Percentiles rank a stretch among this genome's conserved stretches.
phyloP scores from a whole-genome alignment of 2,113 vertebrate genomes.

The Uropsilus gracilis region DNA sequence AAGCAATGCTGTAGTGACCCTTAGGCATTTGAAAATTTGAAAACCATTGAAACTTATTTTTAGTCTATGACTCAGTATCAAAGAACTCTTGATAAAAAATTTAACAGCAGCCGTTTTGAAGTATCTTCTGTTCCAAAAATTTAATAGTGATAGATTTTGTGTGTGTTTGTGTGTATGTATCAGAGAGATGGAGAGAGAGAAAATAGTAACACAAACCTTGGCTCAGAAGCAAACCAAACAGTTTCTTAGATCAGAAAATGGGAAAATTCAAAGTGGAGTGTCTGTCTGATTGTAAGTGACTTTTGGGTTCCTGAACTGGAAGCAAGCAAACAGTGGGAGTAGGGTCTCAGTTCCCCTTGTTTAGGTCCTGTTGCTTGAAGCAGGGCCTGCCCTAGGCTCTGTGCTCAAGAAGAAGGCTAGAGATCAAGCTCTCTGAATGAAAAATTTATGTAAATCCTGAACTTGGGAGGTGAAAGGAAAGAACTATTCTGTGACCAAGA shows the following conservation, averaged over 20 bases:
- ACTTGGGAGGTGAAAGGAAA: neutral
- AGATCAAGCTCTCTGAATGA: neutral
- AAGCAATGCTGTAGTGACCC: neutral
- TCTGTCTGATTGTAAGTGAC: neutral
- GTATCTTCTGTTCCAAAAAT: neutral
- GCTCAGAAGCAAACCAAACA: neutral
- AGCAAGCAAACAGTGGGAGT: accelerated
- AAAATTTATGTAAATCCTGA: neutral
- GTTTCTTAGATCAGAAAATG: neutral
- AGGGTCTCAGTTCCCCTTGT: neutral
- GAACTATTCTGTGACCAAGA: neutral
- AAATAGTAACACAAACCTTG: neutral
- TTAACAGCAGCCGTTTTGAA: constrained; percentile 19
- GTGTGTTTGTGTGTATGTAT: neutral
- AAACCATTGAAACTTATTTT: neutral
- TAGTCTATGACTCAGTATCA: neutral
- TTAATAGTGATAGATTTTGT: neutral
- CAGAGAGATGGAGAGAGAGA: neutral
- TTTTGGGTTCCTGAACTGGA: neutral
- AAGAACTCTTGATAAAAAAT: constrained; percentile 13
- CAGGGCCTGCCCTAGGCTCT: neutral
- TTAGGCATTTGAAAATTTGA: neutral
- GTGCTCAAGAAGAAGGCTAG: neutral
- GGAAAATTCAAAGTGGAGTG: neutral
- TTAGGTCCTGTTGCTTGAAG: neutral